phyloP scores from a whole-genome alignment of 2,113 vertebrate species.

The Rhadina sibilatrix region DNA sequence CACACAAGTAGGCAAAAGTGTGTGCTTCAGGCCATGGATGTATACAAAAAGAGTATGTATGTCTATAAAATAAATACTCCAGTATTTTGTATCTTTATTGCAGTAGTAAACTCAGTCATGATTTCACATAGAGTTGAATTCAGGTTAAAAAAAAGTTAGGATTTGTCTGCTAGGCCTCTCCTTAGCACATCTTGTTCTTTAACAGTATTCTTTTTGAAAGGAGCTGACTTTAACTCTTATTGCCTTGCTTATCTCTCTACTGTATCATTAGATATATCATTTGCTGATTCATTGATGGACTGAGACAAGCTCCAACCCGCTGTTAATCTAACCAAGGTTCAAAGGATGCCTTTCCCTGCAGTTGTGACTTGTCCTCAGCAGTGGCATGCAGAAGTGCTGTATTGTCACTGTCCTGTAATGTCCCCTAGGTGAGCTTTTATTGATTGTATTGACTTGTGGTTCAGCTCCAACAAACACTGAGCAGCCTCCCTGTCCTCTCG shows the following conservation, averaged over 20 bases:
- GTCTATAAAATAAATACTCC: not conserved
- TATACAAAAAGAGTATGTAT: not conserved
- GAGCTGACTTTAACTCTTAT: not conserved
- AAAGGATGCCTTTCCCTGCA: not conserved
- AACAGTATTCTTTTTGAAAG: not conserved
- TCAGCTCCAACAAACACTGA: not conserved
- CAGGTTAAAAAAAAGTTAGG: not conserved
- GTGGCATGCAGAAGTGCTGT: rapidly evolving
- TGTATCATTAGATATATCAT: not conserved
- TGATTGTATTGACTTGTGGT: not conserved
- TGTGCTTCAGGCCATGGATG: not conserved
- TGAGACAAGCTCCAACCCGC: not conserved
- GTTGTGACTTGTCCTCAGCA: not conserved
- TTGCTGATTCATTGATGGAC: not conserved
- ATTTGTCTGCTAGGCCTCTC: not conserved
- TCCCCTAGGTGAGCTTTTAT: not conserved
- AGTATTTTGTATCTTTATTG: not conserved
- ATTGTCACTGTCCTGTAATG: not conserved
- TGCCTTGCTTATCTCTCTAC: not conserved
- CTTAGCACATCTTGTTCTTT: not conserved
- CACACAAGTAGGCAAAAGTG: not conserved
- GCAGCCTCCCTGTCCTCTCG: not conserved
- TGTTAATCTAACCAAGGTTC: not conserved
- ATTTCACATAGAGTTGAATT: not conserved
- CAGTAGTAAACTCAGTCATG: not conserved